phyloP scores from a whole-genome alignment of 2,888 invertebrate species.

The Aethes cnicana region DNA sequence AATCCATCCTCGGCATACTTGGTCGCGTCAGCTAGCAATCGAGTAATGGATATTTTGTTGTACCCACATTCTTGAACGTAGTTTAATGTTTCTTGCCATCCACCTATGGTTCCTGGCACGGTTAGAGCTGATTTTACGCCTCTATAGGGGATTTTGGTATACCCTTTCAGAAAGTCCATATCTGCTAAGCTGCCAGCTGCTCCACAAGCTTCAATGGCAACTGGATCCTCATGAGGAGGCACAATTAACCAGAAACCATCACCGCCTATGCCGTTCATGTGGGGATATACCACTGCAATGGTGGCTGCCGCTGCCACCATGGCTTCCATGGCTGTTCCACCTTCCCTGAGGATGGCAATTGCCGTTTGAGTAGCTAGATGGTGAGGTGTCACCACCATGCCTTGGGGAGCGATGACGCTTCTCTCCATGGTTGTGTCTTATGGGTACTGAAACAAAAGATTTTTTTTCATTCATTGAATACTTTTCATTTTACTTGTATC shows the following conservation, averaged over 20 bases:
- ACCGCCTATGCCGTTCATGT: conserved; percentile 72
- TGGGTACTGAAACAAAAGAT: conserved; percentile 40
- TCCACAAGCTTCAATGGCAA: conserved; percentile 71
- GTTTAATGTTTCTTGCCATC: conserved; percentile 71
- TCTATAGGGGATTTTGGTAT: conserved; percentile 52
- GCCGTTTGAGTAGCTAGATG: conserved; percentile 72
- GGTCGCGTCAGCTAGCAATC: conserved; percentile 63
- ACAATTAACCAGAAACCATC: conserved; percentile 72
- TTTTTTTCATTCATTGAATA: too few relatives aligned
- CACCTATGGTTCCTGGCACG: conserved; percentile 69
- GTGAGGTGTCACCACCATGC: conserved; percentile 74
- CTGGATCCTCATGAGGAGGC: conserved; percentile 62
- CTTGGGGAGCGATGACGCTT: conserved; percentile 54
- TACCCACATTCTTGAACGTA: conserved; percentile 67
- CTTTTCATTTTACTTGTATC: too few relatives aligned
- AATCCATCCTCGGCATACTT: conserved; percentile 67
- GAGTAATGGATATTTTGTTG: conserved; percentile 50
- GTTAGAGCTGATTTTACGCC: conserved; percentile 67
- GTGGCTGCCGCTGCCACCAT: conserved; percentile 72
- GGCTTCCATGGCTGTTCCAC: conserved; percentile 74
- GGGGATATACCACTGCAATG: conserved; percentile 68
- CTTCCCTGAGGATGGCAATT: conserved; percentile 58
- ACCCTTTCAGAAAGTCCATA: conserved; percentile 51
- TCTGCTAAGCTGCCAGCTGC: conserved; percentile 63
- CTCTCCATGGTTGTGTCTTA: conserved; percentile 41